Conservation (phyloP, 2,797 vertebrate genomes). For the Nyctalus aviator region DNA sequence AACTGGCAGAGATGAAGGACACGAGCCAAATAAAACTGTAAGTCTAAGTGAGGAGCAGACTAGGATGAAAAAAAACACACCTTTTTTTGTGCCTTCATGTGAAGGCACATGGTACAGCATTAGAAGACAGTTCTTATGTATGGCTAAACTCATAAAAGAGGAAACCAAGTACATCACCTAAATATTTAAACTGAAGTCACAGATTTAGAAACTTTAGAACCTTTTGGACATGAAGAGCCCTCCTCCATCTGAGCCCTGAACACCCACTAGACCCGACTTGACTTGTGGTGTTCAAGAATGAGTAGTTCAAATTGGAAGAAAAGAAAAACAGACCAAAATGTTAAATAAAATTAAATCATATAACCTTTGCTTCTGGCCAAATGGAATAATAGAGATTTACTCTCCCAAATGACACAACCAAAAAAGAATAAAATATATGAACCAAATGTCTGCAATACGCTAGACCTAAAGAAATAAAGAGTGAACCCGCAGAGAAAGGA, state of each 20-base stretch:
- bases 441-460: not conserved
- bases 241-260: not conserved
- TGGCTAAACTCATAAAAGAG: not conserved
- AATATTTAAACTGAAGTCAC: not conserved
- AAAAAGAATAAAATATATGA: not conserved
- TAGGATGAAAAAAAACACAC: not conserved
- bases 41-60: not conserved
- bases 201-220: not conserved
- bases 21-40: not conserved
- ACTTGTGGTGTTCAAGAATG: not conserved
- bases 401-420: not conserved
- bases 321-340: not conserved
- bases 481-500: not conserved
- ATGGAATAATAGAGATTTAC: not conserved
- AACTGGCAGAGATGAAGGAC: not conserved
- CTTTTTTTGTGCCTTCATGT: not conserved
- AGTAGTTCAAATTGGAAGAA: not conserved
- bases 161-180: not conserved
- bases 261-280: not conserved
- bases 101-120: not conserved
- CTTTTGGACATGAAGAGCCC: not conserved
- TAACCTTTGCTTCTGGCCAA: not conserved
- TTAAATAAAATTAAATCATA: slow-evolving; percentile 39
- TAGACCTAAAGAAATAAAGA: not conserved
- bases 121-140: not conserved